Evolutionary conservation across 2,797 vertebrate species (phyloP), one percentile per base, ranked within the genome.

Genomic region (Aldrovandia affinis): DNA sequence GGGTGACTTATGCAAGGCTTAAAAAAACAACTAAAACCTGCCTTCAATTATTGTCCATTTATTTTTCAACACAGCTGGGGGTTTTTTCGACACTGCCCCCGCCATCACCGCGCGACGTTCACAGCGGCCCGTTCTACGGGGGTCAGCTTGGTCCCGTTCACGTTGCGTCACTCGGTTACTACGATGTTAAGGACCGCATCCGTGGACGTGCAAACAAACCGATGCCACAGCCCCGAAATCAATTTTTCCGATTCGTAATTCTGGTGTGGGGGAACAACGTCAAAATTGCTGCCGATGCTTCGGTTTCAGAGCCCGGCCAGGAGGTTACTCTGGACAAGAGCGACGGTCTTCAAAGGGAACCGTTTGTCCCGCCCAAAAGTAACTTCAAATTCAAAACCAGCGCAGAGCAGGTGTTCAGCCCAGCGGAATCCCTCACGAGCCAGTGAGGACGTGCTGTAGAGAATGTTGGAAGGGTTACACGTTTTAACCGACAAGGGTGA

Each of bases 351-450:
- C 65, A 0, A 70, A 70, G 33, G 2, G 12, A 30, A 18, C 33
- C 1, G 33, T 57, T 36, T 18, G 14, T 20, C 78, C 22, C 30
- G 9, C 78, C 78, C 18, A 4, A 39, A 36, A 54, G 28, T 1
- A 80, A 54, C n/a, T 57, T 55, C 20, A 78, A 47, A 78, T 30
- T 14, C 42, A 70, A 20, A 20, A 44, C n/a, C 42, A 12, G 44
- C 75, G 55, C 73, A 42, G 10, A 87, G 86, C 89, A 90, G 89
- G 88, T 89, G 87, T 88, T 86, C 88, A 82, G 81, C 50, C 83
- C 68, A 81, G 79, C 84, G 85, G 88, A 86, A 88, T 84, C 83
- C 77, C 80, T 86, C 87, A 88, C 2, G 77, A 83, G 80, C 86
- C 85, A 82, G 88, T 70, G 83, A 36, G 83, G 82, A 68, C 75